Percentiles rank a stretch among this genome's conserved stretches.
These are phyloP conservation scores for Drosophila pseudotakahashii DNA, from an alignment of 2,888 invertebrate genomes.

Conservation along the genomic window DNA sequence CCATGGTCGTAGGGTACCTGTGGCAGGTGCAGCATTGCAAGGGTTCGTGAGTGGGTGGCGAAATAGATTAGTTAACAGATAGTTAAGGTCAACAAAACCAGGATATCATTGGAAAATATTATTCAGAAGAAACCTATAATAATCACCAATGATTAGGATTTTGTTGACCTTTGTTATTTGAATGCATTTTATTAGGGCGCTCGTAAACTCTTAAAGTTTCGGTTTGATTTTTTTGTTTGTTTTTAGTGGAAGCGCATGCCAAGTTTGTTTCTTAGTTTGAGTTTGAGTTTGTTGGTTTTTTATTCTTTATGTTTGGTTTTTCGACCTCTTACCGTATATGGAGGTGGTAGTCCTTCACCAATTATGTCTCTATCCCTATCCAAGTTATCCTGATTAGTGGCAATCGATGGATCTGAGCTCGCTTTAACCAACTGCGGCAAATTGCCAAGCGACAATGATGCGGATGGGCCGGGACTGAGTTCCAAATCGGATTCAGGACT, in stretches of 20 bases:
- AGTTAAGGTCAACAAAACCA: conserved; percentile 13
- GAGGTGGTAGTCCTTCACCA: conserved; percentile 90
- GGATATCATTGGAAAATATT: too few relatives aligned
- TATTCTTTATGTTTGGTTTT: conserved; percentile 56
- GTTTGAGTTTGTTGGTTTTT: conserved; percentile 9
- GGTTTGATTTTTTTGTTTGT: conserved; percentile 1
- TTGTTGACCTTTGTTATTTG: conserved; percentile 13
- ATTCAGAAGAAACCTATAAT: background rate
- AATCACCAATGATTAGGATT: background rate
- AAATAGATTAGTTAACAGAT: conserved; percentile 71
- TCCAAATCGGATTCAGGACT: conserved; percentile 98
- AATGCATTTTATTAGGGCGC: conserved; percentile 27
- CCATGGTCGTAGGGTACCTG: conserved; percentile 84
- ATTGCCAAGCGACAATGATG: conserved; percentile 86
- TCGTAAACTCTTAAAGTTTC: conserved; percentile 11
- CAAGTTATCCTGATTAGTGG: conserved; percentile 95
- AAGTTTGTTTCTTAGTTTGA: conserved; percentile 29
- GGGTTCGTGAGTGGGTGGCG: conserved; percentile 45
- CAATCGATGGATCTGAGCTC: conserved; percentile 97
- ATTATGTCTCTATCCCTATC: conserved; percentile 88
- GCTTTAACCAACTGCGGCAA: conserved; percentile 90
- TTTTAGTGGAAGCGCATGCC: conserved; percentile 64
- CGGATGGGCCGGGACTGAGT: conserved; percentile 90
- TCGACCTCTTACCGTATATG: conserved; percentile 90
- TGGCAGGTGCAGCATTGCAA: conserved; percentile 47